Evolutionary conservation across 2,888 invertebrate species (phyloP), one percentile per base, ranked within the genome.

Genomic region (Limnephilus lunatus): DNA sequence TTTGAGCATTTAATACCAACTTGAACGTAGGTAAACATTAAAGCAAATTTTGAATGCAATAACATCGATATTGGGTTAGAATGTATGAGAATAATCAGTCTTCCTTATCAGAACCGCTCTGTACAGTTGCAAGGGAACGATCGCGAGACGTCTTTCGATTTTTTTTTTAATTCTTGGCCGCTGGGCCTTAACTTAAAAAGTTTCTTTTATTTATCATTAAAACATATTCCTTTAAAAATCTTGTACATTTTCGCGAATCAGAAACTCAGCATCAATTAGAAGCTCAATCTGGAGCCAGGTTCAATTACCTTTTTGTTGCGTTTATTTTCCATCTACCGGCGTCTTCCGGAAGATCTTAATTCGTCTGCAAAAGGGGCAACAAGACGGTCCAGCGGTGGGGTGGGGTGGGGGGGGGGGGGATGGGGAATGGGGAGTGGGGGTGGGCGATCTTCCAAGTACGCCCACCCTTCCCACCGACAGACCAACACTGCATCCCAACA

Each of bases 341-440:
- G 81, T 90, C 53, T 82, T 30, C 83, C 90, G 92, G 91, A 91
- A 93, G 91, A 87, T 92, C 93, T 91, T 92, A 92, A 93, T 93
- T 92, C 93, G 90, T 89, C 90, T 91, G 91, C 91, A 93, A 93
- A 93, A 92, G 85, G 93, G 82, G 85, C 92, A 93, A 88, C 85
- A 83, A 81, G 86, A n/a, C 31, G 85, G 44, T n/a, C 85, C 85
- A 68, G 53, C 53, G 39, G 7, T 15, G 85, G 44, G 44, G 12
- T 48, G 48, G 48, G 48, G 14, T n/a, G n/a, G n/a, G n/a, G n/a
- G n/a, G n/a, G n/a, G 39, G 39, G 39, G 5, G 44, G 12, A 15
- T 48, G 48, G 48, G 48, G 14, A 14, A 3, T 48, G 48, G 15
- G 48, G 48, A 14, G n/a, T n/a, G 12, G n/a, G 86, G 44, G 30